Evolutionary conservation across 2,113 vertebrate genomes (phyloP).

Genomic region (Colinus virginianus): DNA sequence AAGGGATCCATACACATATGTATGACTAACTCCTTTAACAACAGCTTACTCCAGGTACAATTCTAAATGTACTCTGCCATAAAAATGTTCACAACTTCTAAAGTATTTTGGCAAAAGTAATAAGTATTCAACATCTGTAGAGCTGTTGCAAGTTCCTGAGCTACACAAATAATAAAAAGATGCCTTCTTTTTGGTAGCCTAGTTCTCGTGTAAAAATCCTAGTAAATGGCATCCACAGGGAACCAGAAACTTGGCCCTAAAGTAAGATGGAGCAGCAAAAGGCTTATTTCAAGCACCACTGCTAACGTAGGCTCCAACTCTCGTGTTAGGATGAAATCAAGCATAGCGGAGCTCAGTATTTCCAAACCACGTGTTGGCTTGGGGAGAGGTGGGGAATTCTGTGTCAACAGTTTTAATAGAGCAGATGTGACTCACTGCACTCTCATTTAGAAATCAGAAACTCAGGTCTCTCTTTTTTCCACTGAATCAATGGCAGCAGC

Average conservation of each 20-base stretch:
- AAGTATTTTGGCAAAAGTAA: constrained; percentile 26
- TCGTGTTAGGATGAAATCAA: constrained; percentile 32
- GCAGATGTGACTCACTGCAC: constrained; percentile 40
- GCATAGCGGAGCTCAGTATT: constrained; percentile 28
- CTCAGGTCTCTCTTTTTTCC: not conserved
- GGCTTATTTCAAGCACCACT: constrained; percentile 27
- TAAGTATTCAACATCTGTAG: constrained; percentile 39
- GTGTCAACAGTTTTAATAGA: constrained; percentile 18
- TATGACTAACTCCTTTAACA: not conserved
- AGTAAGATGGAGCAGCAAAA: not conserved
- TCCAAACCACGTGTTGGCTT: not conserved
- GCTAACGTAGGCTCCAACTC: constrained; percentile 22
- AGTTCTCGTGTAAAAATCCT: constrained; percentile 32
- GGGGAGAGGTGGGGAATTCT: constrained; percentile 8
- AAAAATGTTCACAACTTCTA: not conserved
- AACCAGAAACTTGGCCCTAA: constrained; percentile 38
- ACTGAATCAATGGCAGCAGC: not conserved
- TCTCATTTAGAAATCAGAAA: constrained; percentile 15
- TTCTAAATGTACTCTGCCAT: not conserved
- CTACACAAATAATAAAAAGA: constrained; percentile 46
- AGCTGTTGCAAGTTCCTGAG: constrained; percentile 45
- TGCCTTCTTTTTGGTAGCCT: constrained; percentile 36
- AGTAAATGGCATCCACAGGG: constrained; percentile 42
- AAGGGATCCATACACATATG: not conserved
- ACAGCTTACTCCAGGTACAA: not conserved